Base-by-base conservation (phyloP, 2,113 vertebrate genomes). In the Sylvietta virens region DNA sequence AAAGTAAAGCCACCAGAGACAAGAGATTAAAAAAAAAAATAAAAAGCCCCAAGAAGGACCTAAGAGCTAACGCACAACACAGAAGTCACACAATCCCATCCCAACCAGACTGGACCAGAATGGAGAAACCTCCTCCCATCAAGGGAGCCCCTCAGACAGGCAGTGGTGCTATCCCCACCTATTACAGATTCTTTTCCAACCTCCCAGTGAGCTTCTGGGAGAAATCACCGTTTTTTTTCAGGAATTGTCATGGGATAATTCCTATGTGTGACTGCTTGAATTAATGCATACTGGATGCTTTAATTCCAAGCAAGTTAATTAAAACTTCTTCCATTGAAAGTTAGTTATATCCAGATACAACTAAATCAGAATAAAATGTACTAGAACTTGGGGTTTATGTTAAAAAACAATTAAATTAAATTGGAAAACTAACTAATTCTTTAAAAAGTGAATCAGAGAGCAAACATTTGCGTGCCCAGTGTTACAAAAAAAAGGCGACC, bases 61-160 rank as follows among this genome's bases (percentile, higher is more conserved):
- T 1, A 1, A 40, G 8, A 28, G 13, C 33, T 60, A 58, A 20
- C 0, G 0, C 17, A 30, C 12, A 60, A 30, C 2, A 0, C 15
- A 77, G 31, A 66, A 9, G 19, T 37, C 20, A 40, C 22, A 58
- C 3, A 18, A 19, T 2, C 4, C 24, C 37, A 69, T 15, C 8
- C 33, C 1, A 1, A 24, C 21, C 35, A 61, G 27, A 69, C 10
- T 2, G 4, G 21, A 22, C 12, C 28, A 77, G 16, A 47, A 45
- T 15, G 9, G 18, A 15, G 42, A 73, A 81, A 65, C 11, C 7
- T 84, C 26, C 26, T 71, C 9, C 44, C 16, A 35, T 0, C 2
- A 1, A 89, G 10, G 15, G 15, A 31, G 1, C 2, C 31, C 10
- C 1, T 1, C 24, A 50, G 31, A 20, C 0, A 81, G 28, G 67